phyloP scores from a whole-genome alignment of 2,888 invertebrate species.

The Incurvaria masculella region DNA sequence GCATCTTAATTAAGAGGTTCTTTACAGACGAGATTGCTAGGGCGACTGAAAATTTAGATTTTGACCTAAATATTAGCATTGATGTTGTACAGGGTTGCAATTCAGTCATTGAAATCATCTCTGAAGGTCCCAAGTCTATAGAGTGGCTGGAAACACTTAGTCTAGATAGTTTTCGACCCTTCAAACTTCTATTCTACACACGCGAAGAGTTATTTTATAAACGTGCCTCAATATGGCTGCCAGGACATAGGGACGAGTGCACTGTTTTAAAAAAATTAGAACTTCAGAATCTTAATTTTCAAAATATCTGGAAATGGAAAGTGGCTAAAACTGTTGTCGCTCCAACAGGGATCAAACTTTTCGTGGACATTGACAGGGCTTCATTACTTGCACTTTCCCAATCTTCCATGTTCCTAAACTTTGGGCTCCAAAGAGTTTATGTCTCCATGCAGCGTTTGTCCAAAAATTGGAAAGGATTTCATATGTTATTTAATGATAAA shows the following conservation, averaged over 20 bases:
- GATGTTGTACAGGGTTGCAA: constrained; percentile 32
- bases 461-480: background rate
- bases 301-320: constrained; percentile 38
- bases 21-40: constrained; percentile 30
- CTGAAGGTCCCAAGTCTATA: constrained; percentile 29
- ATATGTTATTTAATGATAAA: background rate
- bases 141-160: constrained; percentile 36
- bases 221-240: constrained; percentile 43
- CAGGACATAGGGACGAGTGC: constrained; percentile 32
- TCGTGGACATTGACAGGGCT: constrained; percentile 44
- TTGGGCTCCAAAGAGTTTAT: constrained; percentile 42
- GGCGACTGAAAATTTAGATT: constrained; percentile 25
- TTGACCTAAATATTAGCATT: constrained; percentile 35
- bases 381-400: constrained; percentile 35
- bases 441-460: constrained; percentile 29
- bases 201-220: constrained; percentile 45
- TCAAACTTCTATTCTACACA: constrained; percentile 36
- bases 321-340: constrained; percentile 37
- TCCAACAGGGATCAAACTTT: constrained; percentile 35
- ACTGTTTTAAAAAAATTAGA: constrained; percentile 34
- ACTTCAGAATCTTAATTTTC: constrained; percentile 36
- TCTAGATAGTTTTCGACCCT: constrained; percentile 29
- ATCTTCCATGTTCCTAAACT: constrained; percentile 37
- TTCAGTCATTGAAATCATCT: constrained; percentile 34
- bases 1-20: constrained; percentile 28